phyloP scores from a whole-genome alignment of 2,797 vertebrate genomes.

The Oophaga sylvatica region DNA sequence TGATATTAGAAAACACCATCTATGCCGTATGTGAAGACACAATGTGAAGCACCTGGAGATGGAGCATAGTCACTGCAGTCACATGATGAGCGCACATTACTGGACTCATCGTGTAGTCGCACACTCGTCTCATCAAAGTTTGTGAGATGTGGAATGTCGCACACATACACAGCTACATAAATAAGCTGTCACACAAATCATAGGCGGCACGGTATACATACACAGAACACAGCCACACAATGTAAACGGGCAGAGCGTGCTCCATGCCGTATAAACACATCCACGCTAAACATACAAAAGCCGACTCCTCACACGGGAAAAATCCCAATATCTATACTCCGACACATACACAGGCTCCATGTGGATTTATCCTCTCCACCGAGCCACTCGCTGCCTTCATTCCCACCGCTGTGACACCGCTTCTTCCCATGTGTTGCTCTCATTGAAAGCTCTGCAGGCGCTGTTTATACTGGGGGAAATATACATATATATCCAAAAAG shows the following conservation, averaged over 20 bases:
- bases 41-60: constrained; percentile 36
- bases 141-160: not conserved
- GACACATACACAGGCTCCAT: constrained; percentile 23
- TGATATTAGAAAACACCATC: constrained; percentile 1
- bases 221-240: constrained; percentile 20
- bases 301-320: constrained; percentile 22
- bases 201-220: not conserved
- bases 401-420: not conserved
- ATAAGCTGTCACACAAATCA: constrained; percentile 19
- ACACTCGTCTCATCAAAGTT: constrained; percentile 10
- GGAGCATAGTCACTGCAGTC: constrained; percentile 38
- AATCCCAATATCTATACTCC: constrained; percentile 7
- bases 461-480: constrained; percentile 23
- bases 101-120: constrained; percentile 1
- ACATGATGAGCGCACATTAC: constrained; percentile 18
- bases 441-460: constrained; percentile 27
- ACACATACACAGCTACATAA: not conserved
- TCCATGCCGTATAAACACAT: constrained; percentile 11
- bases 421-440: not conserved
- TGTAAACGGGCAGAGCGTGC: constrained; percentile 19
- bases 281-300: constrained; percentile 26
- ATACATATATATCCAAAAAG: not conserved
- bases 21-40: not conserved
- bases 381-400: constrained; percentile 5
- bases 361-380: constrained; percentile 20